These are phyloP conservation scores for Aldabrachelys gigantea DNA, from an alignment of 2,113 vertebrate genomes.

Conservation along the genomic window DNA sequence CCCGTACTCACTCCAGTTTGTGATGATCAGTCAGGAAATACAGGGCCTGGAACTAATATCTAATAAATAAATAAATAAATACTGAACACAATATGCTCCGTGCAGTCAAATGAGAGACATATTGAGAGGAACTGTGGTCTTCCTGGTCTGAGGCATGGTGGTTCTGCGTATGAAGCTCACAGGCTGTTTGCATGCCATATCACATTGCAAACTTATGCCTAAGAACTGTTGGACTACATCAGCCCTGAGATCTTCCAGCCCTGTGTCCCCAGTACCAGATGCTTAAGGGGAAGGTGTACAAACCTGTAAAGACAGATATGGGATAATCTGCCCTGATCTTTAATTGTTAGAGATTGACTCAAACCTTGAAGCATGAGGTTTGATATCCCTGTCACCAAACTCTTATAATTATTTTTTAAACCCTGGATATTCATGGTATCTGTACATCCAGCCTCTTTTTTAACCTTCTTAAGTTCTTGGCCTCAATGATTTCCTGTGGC, in stretches of 20 bases:
- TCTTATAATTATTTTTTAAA: background rate
- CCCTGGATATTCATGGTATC: background rate
- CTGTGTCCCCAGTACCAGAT: too few relatives aligned
- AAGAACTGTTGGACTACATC: background rate
- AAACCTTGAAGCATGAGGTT: background rate
- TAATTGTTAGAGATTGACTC: background rate
- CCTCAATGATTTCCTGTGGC: background rate
- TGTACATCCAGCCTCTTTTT: background rate
- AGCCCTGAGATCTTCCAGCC: too few relatives aligned
- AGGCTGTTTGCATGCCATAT: background rate
- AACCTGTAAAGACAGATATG: too few relatives aligned
- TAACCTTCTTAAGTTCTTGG: background rate
- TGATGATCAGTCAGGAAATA: background rate
- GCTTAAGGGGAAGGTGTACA: too few relatives aligned
- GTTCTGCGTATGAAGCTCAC: background rate
- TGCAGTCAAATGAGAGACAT: background rate
- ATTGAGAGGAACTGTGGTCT: background rate
- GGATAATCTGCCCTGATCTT: background rate
- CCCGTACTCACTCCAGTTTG: background rate
- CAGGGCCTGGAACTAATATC: accelerated
- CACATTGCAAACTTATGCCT: background rate
- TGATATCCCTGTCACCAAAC: background rate
- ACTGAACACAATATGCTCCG: background rate
- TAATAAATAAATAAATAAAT: too few relatives aligned
- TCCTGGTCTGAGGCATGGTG: background rate